Evolutionary conservation across 2,888 invertebrate species (phyloP).

Genomic region (Drosophila neonasuta): DNA sequence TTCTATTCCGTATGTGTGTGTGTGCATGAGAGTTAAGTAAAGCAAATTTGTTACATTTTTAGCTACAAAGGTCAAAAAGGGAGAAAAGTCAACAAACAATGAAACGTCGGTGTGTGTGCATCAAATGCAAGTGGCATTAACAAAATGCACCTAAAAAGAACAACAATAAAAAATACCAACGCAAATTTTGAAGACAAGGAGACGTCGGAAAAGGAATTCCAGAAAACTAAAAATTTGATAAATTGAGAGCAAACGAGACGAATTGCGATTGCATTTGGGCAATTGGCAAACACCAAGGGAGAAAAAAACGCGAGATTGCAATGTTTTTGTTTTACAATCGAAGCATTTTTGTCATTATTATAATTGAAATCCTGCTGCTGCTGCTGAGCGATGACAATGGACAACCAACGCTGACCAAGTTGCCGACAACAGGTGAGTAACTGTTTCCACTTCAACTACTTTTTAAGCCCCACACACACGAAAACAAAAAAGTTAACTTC

Average conservation of each 20-base stretch:
- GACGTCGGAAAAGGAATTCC: not conserved
- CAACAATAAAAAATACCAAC: conserved; percentile 24
- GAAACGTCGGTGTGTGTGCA: conserved; percentile 34
- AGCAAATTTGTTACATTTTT: conserved; percentile 21
- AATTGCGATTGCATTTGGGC: conserved; percentile 33
- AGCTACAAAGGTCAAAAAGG: conserved; percentile 17
- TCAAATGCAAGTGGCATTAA: conserved; percentile 43
- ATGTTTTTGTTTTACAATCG: conserved; percentile 87
- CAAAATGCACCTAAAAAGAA: conserved; percentile 41
- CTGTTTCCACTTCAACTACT: not conserved
- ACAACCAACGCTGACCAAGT: conserved; percentile 69
- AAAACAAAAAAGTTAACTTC: not conserved
- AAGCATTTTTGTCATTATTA: conserved; percentile 85
- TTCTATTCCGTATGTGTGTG: conserved; percentile 4
- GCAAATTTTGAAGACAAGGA: conserved; percentile 5
- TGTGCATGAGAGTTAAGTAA: not conserved
- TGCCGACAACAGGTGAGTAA: conserved; percentile 78
- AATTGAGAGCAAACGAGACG: conserved; percentile 10
- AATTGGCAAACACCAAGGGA: conserved; percentile 34
- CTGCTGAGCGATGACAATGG: conserved; percentile 75
- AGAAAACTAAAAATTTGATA: not conserved
- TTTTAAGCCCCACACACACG: no score
- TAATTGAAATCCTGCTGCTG: conserved; percentile 80
- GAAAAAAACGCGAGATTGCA: conserved; percentile 84
- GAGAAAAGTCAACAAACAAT: conserved; percentile 39